These are phyloP conservation scores for Agrypnia vestita DNA, from an alignment of 1,140 invertebrate genomes.

Conservation along the genomic window DNA sequence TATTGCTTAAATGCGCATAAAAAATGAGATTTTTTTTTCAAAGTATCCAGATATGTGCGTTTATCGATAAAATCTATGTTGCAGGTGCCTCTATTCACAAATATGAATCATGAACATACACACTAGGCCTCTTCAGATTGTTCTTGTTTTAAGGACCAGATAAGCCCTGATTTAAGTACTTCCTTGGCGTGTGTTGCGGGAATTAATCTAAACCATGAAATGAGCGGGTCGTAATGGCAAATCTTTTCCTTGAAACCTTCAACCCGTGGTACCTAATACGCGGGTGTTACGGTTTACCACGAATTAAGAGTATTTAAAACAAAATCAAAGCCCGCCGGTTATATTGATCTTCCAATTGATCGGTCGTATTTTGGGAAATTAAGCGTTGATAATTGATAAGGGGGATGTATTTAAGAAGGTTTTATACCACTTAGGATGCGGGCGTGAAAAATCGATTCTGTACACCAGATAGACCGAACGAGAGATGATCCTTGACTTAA, in stretches of 20 bases:
- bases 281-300: background rate
- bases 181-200: background rate
- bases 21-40: no score
- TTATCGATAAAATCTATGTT: no score
- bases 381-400: conserved; percentile 36
- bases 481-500: background rate
- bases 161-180: background rate
- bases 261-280: no score
- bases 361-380: conserved; percentile 10
- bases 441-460: conserved; percentile 25
- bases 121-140: background rate
- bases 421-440: background rate
- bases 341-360: conserved; percentile 10
- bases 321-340: conserved; percentile 19
- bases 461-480: background rate
- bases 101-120: background rate
- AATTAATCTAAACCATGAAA: conserved; percentile 20
- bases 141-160: conserved; percentile 16
- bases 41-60: no score
- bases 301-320: conserved; percentile 23
- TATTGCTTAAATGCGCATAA: no score
- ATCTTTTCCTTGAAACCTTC: background rate
- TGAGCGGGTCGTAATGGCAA: conserved; percentile 1
- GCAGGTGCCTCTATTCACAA: background rate
- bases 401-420: background rate